These are phyloP conservation scores for Hydrotaea cyrtoneurina DNA, from an alignment of 2,888 invertebrate genomes.

Conservation along the genomic window DNA sequence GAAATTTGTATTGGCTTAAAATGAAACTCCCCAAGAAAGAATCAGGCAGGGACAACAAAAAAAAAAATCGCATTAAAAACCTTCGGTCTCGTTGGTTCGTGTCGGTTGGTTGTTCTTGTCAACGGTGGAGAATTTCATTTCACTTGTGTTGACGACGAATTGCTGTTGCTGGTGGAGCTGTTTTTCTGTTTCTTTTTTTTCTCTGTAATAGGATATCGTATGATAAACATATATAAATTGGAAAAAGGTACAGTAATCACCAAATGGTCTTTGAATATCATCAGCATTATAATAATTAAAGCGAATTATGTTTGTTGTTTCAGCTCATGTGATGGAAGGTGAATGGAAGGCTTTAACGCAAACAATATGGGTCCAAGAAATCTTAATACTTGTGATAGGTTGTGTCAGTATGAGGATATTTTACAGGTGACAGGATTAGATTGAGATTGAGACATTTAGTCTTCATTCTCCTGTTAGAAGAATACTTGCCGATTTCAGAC, in stretches of 20 bases:
- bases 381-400: too few relatives aligned
- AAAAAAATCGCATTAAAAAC: constrained; percentile 33
- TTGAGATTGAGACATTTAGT: too few relatives aligned
- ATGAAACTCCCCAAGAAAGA: constrained; percentile 12
- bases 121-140: constrained; percentile 34
- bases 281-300: not conserved
- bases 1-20: constrained; percentile 51
- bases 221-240: constrained; percentile 21
- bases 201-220: constrained; percentile 53
- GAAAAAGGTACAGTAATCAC: constrained; percentile 32
- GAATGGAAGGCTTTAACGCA: not conserved
- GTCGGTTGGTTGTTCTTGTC: constrained; percentile 18
- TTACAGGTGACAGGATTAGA: too few relatives aligned
- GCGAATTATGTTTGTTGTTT: not conserved
- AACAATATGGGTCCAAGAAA: too few relatives aligned
- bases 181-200: not conserved
- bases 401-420: too few relatives aligned
- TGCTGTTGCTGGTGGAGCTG: not conserved
- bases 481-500: too few relatives aligned
- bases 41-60: not conserved
- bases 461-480: too few relatives aligned
- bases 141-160: constrained; percentile 14
- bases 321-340: not conserved
- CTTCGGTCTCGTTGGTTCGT: not conserved
- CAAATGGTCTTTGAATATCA: constrained; percentile 25